Base-by-base conservation (phyloP, 2,113 vertebrate species). In the Pelecanoides urinatrix region DNA sequence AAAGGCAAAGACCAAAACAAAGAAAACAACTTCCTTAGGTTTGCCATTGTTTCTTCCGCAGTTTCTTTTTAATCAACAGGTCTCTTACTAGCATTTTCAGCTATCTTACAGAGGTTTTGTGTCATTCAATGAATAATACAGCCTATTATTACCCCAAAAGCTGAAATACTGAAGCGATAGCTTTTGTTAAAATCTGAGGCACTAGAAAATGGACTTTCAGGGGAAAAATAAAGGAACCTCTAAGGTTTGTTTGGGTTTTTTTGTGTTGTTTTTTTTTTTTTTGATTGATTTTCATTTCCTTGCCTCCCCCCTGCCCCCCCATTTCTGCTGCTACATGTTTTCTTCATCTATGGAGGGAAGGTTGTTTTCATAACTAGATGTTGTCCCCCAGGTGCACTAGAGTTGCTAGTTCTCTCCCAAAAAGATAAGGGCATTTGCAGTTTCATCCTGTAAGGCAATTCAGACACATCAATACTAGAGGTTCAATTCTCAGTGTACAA, bases 231-330 rank as follows among this genome's bases (percentile, higher is more conserved):
- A 70, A 70, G 6, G 8, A 65, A 40, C 4, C 45, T n/a, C 6
- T 5, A 15, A 84, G n/a, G 34, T 62, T 79, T 30, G 19, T 6
- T 29, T n/a, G n/a, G n/a, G 15, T 7, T 16, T 44, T 44, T 16
- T 44, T 44, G 16, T 49, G 36, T 16, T 13, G 40, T 40, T 40
- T 44, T 44, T 44, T 16, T 44, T 44, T 61, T n/a, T 50, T 42
- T 16, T 13, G 14, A 13, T n/a, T 49, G 9, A 7, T 58, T 40
- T 76, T 62, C 9, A 30, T 19, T 40, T 42, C 40, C 40, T 42
- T 42, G 13, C 10, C 10, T 10, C 19, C 4, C 8, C 8, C 7
- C 12, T n/a, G n/a, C n/a, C 6, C 13, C 1, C 2, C 12, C 11
- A 2, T 55, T 25, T 53, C 8, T 47, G 30, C n/a, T 67, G 11